These are phyloP conservation scores for Etheostoma nigrum DNA, from an alignment of 2,797 vertebrate species.

Conservation along the genomic window DNA sequence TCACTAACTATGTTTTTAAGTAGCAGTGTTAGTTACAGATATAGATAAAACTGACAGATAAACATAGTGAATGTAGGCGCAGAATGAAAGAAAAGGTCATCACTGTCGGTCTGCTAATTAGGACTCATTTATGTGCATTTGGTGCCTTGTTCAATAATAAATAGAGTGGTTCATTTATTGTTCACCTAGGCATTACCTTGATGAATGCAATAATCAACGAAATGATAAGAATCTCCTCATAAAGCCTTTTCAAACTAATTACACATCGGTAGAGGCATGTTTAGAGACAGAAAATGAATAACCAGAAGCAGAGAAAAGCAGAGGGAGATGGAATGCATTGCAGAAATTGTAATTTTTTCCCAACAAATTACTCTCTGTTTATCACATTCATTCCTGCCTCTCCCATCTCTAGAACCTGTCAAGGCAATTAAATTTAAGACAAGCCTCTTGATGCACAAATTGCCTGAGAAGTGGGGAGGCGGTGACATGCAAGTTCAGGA, in stretches of 20 bases:
- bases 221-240: background rate
- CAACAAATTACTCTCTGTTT: slow-evolving; percentile 43
- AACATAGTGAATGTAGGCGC: background rate
- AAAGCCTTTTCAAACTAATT: slow-evolving; percentile 22
- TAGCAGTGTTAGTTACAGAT: slow-evolving; percentile 20
- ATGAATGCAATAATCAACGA: slow-evolving; percentile 18
- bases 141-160: slow-evolving; percentile 10
- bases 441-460: slow-evolving; percentile 7
- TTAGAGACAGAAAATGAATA: slow-evolving; percentile 24
- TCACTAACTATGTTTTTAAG: slow-evolving; percentile 7
- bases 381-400: slow-evolving; percentile 49
- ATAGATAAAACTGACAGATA: background rate
- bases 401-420: slow-evolving; percentile 31
- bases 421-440: slow-evolving; percentile 29
- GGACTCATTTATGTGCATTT: slow-evolving; percentile 17
- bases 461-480: slow-evolving; percentile 11
- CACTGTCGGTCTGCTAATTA: background rate
- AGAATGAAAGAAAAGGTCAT: slow-evolving; percentile 22
- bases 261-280: slow-evolving; percentile 11
- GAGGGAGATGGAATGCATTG: slow-evolving; percentile 36
- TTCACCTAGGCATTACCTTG: slow-evolving; percentile 1
- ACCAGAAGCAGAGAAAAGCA: slow-evolving; percentile 20
- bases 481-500: slow-evolving; percentile 21
- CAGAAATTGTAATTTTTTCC: slow-evolving; percentile 21
- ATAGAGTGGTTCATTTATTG: slow-evolving; percentile 12